phyloP scores from a whole-genome alignment of 2,888 invertebrate genomes.

The Euclidia mi region DNA sequence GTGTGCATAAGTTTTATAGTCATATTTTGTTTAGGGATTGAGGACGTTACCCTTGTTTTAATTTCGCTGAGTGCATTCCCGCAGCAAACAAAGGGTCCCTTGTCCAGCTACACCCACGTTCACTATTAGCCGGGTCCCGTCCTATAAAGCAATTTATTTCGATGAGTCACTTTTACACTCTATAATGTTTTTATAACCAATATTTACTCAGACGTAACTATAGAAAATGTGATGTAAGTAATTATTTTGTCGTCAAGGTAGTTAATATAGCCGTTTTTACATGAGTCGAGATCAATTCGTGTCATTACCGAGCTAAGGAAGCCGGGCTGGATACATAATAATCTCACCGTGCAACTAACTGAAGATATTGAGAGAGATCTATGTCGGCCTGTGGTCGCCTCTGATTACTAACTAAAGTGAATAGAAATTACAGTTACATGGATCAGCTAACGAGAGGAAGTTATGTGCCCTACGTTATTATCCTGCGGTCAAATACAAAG shows the following conservation, averaged over 20 bases:
- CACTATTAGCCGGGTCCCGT: constrained; percentile 66
- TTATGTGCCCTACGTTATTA: constrained; percentile 18
- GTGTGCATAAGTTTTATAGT: constrained; percentile 27
- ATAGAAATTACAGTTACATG: constrained; percentile 71
- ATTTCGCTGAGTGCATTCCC: constrained; percentile 87
- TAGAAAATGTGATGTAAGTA: constrained; percentile 63
- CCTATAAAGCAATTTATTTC: constrained; percentile 80
- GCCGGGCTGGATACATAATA: constrained; percentile 70
- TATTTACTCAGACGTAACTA: constrained; percentile 61
- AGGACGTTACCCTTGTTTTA: constrained; percentile 79
- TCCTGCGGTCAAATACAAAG: no score
- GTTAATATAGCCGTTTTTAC: constrained; percentile 66
- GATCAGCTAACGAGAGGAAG: constrained; percentile 56
- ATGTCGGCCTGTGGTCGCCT: constrained; percentile 79
- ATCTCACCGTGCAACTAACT: constrained; percentile 63
- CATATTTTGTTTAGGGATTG: constrained; percentile 58
- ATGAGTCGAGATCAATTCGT: constrained; percentile 64
- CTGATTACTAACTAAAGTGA: constrained; percentile 74
- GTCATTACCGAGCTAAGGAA: constrained; percentile 71
- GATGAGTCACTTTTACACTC: constrained; percentile 79
- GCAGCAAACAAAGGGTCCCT: constrained; percentile 85
- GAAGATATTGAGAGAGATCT: constrained; percentile 69
- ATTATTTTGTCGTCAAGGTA: constrained; percentile 66
- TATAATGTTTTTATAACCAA: constrained; percentile 69
- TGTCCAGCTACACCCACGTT: constrained; percentile 82